A percentile compares a stretch with the other conserved stretches of the same genome.
These are phyloP conservation scores for Rhamphomyia laevipes DNA, from an alignment of 2,888 invertebrate species.

Conservation along the genomic window DNA sequence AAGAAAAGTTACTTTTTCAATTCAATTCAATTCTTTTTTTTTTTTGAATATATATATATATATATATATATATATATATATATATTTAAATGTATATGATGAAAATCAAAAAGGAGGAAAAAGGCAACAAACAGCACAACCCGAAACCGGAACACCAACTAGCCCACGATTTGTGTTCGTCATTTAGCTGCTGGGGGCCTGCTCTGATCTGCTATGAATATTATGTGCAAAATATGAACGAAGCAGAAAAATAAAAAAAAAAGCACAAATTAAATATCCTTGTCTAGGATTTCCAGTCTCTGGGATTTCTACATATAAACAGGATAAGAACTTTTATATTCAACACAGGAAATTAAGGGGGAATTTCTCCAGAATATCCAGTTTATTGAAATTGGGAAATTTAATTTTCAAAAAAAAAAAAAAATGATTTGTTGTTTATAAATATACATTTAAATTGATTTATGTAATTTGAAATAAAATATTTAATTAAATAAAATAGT, in stretches of 20 bases:
- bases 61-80: not conserved
- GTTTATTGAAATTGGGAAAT: too few relatives aligned
- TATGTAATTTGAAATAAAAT: too few relatives aligned
- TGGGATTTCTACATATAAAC: not conserved
- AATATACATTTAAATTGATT: too few relatives aligned
- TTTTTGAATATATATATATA: not conserved
- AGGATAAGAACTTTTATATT: too few relatives aligned
- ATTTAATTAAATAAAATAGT: too few relatives aligned
- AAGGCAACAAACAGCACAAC: slow-evolving; percentile 41
- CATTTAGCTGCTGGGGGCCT: slow-evolving; percentile 3
- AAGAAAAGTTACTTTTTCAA: not conserved
- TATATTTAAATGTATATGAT: slow-evolving; percentile 16
- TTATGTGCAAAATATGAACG: too few relatives aligned
- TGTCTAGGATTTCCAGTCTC: slow-evolving; percentile 2
- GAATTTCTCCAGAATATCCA: too few relatives aligned
- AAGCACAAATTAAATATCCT: not conserved
- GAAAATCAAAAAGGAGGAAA: slow-evolving; percentile 29
- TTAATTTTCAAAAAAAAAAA: too few relatives aligned
- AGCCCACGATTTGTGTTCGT: slow-evolving; percentile 11
- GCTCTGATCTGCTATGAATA: not conserved
- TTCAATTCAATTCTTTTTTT: slow-evolving; percentile 3
- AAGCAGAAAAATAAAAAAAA: too few relatives aligned
- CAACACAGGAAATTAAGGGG: too few relatives aligned
- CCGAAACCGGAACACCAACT: slow-evolving; percentile 42
- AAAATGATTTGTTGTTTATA: too few relatives aligned